Base-by-base conservation (phyloP, 2,113 vertebrate species). In the Tylochromis polylepis region DNA sequence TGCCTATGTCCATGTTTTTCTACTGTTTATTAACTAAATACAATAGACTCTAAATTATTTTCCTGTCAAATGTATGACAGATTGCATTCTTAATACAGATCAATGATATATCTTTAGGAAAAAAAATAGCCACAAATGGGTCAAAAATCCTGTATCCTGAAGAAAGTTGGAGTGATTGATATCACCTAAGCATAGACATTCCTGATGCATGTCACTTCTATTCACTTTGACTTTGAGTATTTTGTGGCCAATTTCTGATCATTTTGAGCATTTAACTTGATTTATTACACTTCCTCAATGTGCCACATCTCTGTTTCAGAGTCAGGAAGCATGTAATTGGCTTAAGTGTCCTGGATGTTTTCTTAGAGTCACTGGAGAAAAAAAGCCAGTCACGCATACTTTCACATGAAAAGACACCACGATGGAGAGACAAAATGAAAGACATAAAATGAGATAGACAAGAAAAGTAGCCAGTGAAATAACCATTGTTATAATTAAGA, bases 301-400 rank as follows among this genome's bases (percentile, higher is more conserved):
- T 79, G 31, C 43, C 41, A 62, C 46, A 77, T 77, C 72, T 18
- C 46, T 31, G 46, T 77, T 53, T 77, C 24, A 70, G 84, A 85
- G 51, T 86, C 81, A 90, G 72, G 41, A 24, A 89, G 86, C 60
- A 59, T 80, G 70, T 91, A 91, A 84, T 91, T 82, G 87, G 81
- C 62, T 88, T 79, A 93, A 88, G 38, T 82, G 67, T 87, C 85
- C 53, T 51, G 80, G 80, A 82, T 90, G 22, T 90, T 87, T 87
- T 87, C 38, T 78, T 85, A 77, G 41, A 81, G 41, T 86, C 59
- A 62, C 53, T 65, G 29, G 80, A 81, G 59, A 70, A 43, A 12
- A 8, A 62, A 38, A 85, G 55, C 5, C 82, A 89, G 88, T 81
- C 57, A 83, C 24, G 57, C 70, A 81, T 81, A 75, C 53, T 81